Conservation (phyloP, 2,113 vertebrate genomes). For the Callithrix jacchus region DNA sequence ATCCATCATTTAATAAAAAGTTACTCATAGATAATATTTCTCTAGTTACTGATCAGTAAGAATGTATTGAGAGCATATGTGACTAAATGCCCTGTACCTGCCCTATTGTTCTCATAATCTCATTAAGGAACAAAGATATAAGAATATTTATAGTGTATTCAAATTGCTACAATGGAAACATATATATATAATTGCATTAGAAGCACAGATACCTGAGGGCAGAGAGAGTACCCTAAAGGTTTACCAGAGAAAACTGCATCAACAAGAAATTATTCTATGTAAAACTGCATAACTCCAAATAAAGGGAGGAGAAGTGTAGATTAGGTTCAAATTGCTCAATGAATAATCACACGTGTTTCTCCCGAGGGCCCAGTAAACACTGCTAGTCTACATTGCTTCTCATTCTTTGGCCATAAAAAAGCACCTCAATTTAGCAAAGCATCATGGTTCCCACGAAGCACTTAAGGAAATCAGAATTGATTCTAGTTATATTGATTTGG, state of each 20-base stretch:
- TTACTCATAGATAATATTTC: neutral
- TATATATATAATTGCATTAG: neutral
- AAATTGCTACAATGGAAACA: neutral
- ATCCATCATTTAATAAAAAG: neutral
- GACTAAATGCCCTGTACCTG: neutral
- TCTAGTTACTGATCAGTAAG: no score
- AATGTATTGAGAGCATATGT: neutral
- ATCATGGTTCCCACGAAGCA: neutral
- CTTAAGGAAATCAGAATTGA: neutral
- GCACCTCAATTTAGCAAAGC: neutral
- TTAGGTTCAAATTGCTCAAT: neutral
- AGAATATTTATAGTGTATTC: neutral
- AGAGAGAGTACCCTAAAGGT: neutral
- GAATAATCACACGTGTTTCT: slow-evolving; percentile 15
- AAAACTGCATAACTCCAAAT: neutral
- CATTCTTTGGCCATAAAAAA: slow-evolving; percentile 20
- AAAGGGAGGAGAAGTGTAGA: neutral
- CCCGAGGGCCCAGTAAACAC: neutral
- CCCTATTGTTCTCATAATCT: neutral
- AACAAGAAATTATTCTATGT: neutral
- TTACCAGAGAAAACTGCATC: neutral
- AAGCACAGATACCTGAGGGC: neutral
- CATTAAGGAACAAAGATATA: neutral
- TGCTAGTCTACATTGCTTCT: neutral
- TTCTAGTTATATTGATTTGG: neutral